Base-by-base conservation (phyloP, 35 echinoderm and acorn worm genomes). In the Eucidaris tribuloides region DNA sequence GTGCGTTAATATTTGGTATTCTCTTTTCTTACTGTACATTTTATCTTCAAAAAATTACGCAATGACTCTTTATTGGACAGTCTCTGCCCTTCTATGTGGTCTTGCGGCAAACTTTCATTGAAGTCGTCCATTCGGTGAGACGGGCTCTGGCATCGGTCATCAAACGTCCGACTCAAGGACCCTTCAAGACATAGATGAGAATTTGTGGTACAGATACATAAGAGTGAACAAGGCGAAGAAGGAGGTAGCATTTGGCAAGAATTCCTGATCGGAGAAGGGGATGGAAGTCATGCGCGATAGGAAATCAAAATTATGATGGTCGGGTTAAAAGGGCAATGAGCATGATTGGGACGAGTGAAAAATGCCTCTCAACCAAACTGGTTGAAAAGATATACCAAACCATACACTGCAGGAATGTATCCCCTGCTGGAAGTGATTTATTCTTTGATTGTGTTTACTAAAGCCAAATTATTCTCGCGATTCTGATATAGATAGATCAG, bases 31-130 rank as follows among this genome's bases (percentile, higher is more conserved):
- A n/a, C n/a, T n/a, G n/a, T n/a, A n/a, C n/a, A n/a, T n/a, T n/a
- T n/a, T n/a, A n/a, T n/a, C n/a, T n/a, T n/a, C n/a, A n/a, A n/a
- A n/a, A n/a, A n/a, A n/a, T 15, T 38, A 96, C 88, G 90, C 84
- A 7, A 87, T 96, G 49, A 45, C 89, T 13, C 76, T 96, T 1
- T 96, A 96, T n/a, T 96, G 93, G 93, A 83, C 89, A 23, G 42
- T 71, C 22, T 96, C 93, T 17, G 88, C 88, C 11, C 57, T 77
- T n/a, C n/a, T n/a, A 30, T 96, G 88, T 25, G 78, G 93, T 65
- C 55, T 91, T 4, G 79, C 46, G 32, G 88, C 91, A 85, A 96
- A 96, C 58, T 20, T 96, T 33, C 49, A 81, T 9, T 85, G 91
- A 3, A 96, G 88, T 60, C 41, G 71, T 27, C 93, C 93, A 0